Evolutionary conservation across 1,140 invertebrate species (phyloP).

Genomic region (Lamellibrachia luymesi): DNA sequence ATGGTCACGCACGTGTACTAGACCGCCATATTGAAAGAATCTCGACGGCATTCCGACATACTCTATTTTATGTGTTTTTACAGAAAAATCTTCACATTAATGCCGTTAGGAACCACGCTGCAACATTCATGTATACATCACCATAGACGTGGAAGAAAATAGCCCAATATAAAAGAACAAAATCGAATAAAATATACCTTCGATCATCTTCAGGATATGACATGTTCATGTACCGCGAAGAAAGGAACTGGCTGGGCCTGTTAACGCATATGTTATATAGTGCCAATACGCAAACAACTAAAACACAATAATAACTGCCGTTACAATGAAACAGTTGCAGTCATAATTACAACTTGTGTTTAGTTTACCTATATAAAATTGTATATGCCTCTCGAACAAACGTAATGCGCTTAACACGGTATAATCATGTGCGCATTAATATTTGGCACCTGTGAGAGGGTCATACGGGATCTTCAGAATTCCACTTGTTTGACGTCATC

Average conservation of each 20-base stretch:
- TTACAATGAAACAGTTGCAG: not conserved
- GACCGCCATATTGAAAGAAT: slow-evolving; percentile 12
- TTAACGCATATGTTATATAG: not conserved
- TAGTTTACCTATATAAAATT: not conserved
- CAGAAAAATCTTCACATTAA: not conserved
- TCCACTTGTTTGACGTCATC: slow-evolving; percentile 4
- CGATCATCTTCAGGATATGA: slow-evolving; percentile 16
- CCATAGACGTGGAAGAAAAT: not conserved
- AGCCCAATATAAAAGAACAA: not conserved
- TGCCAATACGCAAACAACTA: not conserved
- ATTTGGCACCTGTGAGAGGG: not conserved
- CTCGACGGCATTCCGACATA: not conserved
- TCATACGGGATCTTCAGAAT: slow-evolving; percentile 4
- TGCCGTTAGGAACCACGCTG: not conserved
- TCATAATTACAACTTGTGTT: not conserved
- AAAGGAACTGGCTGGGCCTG: slow-evolving; percentile 12
- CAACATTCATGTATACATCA: slow-evolving; percentile 3
- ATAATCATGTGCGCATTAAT: slow-evolving; percentile 8
- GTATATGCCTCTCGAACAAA: not conserved
- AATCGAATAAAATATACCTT: slow-evolving; percentile 16
- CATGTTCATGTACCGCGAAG: slow-evolving; percentile 19
- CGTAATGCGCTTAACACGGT: not conserved
- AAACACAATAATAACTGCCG: not conserved
- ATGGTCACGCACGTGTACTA: slow-evolving; percentile 5
- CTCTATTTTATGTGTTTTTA: not conserved